Percentiles rank a stretch among this genome's conserved stretches.
Evolutionary conservation across 2,113 vertebrate species (phyloP).

Genomic region (Numenius arquata): DNA sequence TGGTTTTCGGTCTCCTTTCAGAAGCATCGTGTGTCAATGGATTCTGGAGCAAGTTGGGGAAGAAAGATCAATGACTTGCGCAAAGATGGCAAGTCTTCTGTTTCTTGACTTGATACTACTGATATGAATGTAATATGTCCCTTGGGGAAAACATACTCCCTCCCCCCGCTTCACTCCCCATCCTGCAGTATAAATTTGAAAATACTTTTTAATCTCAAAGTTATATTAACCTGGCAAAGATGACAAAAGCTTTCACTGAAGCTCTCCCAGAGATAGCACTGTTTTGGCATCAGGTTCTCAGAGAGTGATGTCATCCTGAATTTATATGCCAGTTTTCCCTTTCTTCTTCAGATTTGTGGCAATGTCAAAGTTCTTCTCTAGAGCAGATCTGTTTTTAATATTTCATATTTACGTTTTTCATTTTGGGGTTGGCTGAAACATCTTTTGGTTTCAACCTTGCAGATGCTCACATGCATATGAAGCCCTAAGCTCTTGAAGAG

Average conservation of each 20-base stretch:
- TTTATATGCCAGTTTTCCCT: constrained; percentile 28
- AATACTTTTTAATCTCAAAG: neutral
- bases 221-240: constrained; percentile 8
- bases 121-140: neutral
- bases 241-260: neutral
- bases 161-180: neutral
- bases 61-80: neutral
- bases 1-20: neutral
- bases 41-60: neutral
- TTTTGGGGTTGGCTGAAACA: neutral
- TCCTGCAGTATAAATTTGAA: neutral
- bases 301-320: constrained; percentile 22
- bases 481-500: neutral
- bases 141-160: neutral
- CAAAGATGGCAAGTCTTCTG: neutral
- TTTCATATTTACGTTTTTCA: constrained; percentile 30
- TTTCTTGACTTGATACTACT: neutral
- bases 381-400: constrained; percentile 58
- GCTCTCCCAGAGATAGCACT: constrained; percentile 11
- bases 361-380: constrained; percentile 14
- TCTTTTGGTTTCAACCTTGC: neutral
- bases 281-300: neutral
- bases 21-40: neutral
- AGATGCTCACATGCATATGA: neutral
- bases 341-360: constrained; percentile 34